Conservation (phyloP, 2,797 vertebrate species). For the Hippoglossus hippoglossus region DNA sequence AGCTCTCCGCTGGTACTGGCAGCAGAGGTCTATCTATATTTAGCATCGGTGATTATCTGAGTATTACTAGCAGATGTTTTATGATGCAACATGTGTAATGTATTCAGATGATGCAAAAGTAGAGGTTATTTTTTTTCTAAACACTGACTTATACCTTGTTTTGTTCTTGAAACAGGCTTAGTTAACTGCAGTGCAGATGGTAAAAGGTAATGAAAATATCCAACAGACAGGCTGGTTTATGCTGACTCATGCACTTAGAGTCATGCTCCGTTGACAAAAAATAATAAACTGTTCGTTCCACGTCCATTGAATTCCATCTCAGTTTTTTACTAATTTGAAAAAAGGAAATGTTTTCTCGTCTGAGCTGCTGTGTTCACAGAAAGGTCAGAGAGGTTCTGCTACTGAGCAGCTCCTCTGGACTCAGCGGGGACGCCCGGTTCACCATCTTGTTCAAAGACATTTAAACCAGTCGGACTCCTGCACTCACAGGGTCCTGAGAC, state of each 20-base stretch:
- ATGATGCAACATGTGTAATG: conserved; percentile 57
- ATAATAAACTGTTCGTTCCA: conserved; percentile 14
- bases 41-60: conserved; percentile 59
- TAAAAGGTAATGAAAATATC: conserved; percentile 35
- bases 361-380: background rate
- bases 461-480: conserved; percentile 25
- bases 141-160: conserved; percentile 41
- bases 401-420: conserved; percentile 8
- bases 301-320: conserved; percentile 5
- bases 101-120: conserved; percentile 45
- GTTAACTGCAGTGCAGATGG: conserved; percentile 40
- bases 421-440: background rate
- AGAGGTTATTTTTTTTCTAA: conserved; percentile 34
- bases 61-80: conserved; percentile 54
- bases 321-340: background rate
- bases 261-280: conserved; percentile 8
- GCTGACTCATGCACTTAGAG: conserved; percentile 12
- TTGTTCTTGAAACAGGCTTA: conserved; percentile 33
- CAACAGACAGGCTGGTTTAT: conserved; percentile 7
- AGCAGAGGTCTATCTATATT: conserved; percentile 55
- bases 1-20: conserved; percentile 47
- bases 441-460: conserved; percentile 16
- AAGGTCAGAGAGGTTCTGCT: conserved; percentile 5
- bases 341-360: background rate
- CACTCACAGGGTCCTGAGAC: conserved; percentile 30